A percentile compares a stretch with the other conserved stretches of the same genome.
Evolutionary conservation across 2,113 vertebrate species (phyloP).

Genomic region (Nasalis larvatus): DNA sequence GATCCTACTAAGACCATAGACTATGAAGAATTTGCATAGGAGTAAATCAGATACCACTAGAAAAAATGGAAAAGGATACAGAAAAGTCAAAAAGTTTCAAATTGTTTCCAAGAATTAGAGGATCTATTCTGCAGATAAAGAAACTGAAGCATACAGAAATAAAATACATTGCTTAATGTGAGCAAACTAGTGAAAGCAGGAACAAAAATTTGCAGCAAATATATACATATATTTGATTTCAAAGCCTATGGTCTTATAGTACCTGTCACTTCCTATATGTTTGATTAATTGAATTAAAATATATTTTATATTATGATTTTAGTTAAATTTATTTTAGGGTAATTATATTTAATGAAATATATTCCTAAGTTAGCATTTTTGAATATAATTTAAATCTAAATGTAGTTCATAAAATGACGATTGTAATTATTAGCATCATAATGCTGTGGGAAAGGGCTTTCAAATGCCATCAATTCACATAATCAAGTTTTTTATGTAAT

Average conservation of each 20-base stretch:
- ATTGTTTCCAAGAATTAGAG: not conserved
- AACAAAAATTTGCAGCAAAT: not conserved
- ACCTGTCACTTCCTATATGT: not conserved
- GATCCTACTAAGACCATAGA: accelerated
- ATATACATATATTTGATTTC: not conserved
- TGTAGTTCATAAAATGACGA: not conserved
- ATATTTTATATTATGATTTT: not conserved
- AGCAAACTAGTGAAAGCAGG: not conserved
- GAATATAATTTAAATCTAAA: not conserved
- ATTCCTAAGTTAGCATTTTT: not conserved
- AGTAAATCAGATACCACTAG: not conserved
- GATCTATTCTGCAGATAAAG: not conserved
- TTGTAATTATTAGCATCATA: not conserved
- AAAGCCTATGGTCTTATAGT: not conserved
- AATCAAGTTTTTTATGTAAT: not conserved
- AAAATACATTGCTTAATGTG: not conserved
- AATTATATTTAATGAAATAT: not conserved
- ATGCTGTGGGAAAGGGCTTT: not conserved
- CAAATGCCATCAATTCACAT: not conserved
- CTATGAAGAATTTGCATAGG: not conserved
- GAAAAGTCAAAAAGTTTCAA: not conserved
- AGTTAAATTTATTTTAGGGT: not conserved
- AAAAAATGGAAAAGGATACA: not conserved
- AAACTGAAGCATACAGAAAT: not conserved
- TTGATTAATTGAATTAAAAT: not conserved